phyloP scores from a whole-genome alignment of 2,797 vertebrate species.

The Tokudaia muenninki region DNA sequence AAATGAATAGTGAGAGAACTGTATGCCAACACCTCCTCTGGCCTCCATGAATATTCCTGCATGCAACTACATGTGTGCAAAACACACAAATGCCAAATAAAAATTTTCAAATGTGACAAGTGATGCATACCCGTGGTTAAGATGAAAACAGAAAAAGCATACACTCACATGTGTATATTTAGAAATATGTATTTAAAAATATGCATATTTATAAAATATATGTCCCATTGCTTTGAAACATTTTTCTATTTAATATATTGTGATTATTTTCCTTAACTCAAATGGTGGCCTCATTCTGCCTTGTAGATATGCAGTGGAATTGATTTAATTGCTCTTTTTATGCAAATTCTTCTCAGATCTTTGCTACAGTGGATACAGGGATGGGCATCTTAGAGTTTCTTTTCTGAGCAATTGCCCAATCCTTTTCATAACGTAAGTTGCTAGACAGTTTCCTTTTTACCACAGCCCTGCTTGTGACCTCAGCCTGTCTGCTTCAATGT shows the following conservation, averaged over 20 bases:
- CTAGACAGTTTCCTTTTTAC: conserved; percentile 4
- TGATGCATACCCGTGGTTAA: not conserved
- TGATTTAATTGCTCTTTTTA: conserved; percentile 42
- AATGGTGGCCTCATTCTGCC: not conserved
- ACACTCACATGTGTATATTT: not conserved
- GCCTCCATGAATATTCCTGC: not conserved
- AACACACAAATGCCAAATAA: not conserved
- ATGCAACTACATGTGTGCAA: not conserved
- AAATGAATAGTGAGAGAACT: not conserved
- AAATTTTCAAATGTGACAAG: conserved; percentile 15
- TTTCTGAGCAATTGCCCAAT: not conserved
- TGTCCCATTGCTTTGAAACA: not conserved
- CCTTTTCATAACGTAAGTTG: not conserved
- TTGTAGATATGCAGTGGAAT: not conserved
- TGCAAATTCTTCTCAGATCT: conserved; percentile 34
- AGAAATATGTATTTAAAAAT: conserved; percentile 9
- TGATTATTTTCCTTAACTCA: conserved; percentile 15
- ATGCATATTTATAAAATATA: not conserved
- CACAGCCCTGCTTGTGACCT: not conserved
- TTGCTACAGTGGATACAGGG: not conserved
- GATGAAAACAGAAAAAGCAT: conserved; percentile 25
- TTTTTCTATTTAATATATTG: conserved; percentile 5
- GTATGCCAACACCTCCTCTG: not conserved
- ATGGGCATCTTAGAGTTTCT: not conserved
- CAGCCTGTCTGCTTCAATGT: not conserved